Conservation (phyloP, 53 echinoderm and acorn worm species). For the Paelopatides confundens region DNA sequence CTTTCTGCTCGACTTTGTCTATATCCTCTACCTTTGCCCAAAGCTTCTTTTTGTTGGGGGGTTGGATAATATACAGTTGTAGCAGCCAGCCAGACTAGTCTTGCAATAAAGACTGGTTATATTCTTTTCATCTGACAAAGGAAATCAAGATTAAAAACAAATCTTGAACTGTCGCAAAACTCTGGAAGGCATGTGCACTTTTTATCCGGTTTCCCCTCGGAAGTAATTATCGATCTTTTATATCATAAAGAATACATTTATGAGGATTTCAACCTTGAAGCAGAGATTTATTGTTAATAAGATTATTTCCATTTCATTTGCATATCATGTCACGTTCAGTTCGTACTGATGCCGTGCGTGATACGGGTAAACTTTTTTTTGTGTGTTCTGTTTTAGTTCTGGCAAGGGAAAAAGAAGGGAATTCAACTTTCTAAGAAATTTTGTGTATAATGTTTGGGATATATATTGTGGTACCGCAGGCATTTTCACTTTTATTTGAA, state of each 20-base stretch:
- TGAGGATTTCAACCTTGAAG: background rate
- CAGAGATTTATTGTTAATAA: background rate
- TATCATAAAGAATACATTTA: too few species aligned
- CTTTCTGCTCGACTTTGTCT: background rate
- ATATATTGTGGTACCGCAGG: too few species aligned
- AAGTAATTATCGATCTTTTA: background rate
- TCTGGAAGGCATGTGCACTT: background rate
- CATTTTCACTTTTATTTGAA: too few species aligned
- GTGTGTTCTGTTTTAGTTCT: background rate
- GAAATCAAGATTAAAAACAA: background rate
- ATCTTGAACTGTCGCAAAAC: background rate
- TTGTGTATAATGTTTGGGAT: too few species aligned
- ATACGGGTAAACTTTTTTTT: background rate
- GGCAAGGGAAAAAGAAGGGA: background rate
- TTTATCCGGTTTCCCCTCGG: background rate
- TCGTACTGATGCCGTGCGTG: background rate
- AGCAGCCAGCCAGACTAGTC: background rate
- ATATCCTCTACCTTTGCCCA: background rate
- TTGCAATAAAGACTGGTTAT: background rate
- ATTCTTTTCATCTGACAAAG: background rate
- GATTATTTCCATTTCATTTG: background rate
- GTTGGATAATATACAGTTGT: background rate
- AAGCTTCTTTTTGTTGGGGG: background rate
- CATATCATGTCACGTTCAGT: constrained; percentile 5
- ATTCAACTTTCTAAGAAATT: too few species aligned